Conservation (phyloP, 1,140 invertebrate species). For the Palaemon carinicauda region DNA sequence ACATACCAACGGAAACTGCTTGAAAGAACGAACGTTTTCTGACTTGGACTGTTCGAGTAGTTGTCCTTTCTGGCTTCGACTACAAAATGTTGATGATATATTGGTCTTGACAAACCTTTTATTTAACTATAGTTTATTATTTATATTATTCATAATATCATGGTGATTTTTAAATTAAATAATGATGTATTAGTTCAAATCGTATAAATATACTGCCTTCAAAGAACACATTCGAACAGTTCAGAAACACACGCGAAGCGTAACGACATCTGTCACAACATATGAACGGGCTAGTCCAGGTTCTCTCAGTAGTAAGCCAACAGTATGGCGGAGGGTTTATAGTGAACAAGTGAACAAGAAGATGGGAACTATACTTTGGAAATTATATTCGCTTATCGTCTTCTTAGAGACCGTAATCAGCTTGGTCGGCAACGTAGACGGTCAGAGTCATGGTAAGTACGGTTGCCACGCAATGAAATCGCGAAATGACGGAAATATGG, state of each 20-base stretch:
- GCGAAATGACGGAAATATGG: background rate
- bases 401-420: constrained; percentile 37
- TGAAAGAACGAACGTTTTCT: no score
- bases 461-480: background rate
- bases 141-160: no score
- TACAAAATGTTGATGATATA: no score
- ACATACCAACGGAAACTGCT: no score
- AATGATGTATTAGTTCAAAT: no score
- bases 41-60: no score
- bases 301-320: constrained; percentile 30
- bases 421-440: constrained; percentile 32
- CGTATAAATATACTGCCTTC: background rate
- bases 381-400: constrained; percentile 45
- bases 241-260: background rate
- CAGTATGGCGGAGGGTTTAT: constrained; percentile 48
- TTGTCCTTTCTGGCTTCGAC: no score
- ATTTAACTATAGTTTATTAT: no score
- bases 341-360: constrained; percentile 36
- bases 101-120: background rate
- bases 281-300: background rate
- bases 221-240: background rate
- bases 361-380: constrained; percentile 38
- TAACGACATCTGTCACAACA: background rate
- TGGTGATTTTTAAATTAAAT: no score
- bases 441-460: constrained; percentile 49